Evolutionary conservation across 2,113 vertebrate species (phyloP).

Genomic region (Gymnocephalus cernua): DNA sequence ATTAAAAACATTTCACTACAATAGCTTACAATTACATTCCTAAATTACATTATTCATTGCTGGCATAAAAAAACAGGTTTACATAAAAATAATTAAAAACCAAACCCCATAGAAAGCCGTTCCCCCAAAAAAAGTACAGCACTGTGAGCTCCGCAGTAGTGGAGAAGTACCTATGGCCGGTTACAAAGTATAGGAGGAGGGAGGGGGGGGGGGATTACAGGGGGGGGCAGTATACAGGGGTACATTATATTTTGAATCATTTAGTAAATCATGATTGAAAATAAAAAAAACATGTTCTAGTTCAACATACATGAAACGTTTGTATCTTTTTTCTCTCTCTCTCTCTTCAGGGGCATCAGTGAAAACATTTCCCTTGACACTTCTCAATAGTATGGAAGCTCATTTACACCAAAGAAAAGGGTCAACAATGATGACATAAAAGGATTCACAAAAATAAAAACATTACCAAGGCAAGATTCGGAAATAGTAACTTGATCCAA

Average conservation of each 20-base stretch:
- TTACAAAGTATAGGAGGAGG: slow-evolving; percentile 34
- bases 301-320: neutral
- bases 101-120: slow-evolving; percentile 64
- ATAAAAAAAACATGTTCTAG: neutral
- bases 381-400: slow-evolving; percentile 5
- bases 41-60: slow-evolving; percentile 79
- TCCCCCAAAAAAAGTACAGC: slow-evolving; percentile 66
- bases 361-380: slow-evolving; percentile 30
- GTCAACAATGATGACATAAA: neutral
- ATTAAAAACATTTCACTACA: slow-evolving; percentile 87
- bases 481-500: neutral
- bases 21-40: slow-evolving; percentile 86
- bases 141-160: slow-evolving; percentile 73
- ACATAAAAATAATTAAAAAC: slow-evolving; percentile 68
- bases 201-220: slow-evolving; percentile 76
- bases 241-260: slow-evolving; percentile 4
- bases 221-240: slow-evolving; percentile 81
- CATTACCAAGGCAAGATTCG: too few relatives aligned
- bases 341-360: neutral
- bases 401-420: neutral
- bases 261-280: neutral
- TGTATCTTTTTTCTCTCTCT: neutral
- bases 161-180: slow-evolving; percentile 88
- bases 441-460: slow-evolving; percentile 4
- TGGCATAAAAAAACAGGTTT: slow-evolving; percentile 76